A percentile compares a stretch with the other conserved stretches of the same genome.
These are phyloP conservation scores for Lasioglossum baleicum DNA, from an alignment of 1,140 invertebrate species.

Conservation along the genomic window DNA sequence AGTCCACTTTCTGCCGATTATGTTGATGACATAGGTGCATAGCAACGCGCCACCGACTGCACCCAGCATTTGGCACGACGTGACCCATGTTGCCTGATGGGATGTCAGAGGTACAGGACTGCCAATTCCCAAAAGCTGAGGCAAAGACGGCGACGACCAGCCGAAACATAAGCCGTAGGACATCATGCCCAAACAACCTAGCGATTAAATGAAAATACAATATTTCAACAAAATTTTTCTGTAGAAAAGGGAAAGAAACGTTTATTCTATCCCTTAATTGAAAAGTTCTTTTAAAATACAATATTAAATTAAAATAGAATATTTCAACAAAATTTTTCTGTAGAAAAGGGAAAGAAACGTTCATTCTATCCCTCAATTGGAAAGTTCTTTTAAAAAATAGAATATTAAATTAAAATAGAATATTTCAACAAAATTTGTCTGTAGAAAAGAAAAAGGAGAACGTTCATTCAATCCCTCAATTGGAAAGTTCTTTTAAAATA, in stretches of 20 bases:
- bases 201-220: background rate
- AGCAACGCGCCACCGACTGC: background rate
- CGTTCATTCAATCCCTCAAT: too few relatives aligned
- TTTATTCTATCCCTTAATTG: too few relatives aligned
- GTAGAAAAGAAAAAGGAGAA: too few relatives aligned
- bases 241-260: too few relatives aligned
- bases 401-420: background rate
- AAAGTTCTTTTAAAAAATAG: too few relatives aligned
- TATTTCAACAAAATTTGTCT: background rate
- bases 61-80: conserved; percentile 37
- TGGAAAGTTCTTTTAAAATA: too few relatives aligned
- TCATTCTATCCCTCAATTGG: too few relatives aligned
- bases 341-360: too few relatives aligned
- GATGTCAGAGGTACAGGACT: conserved; percentile 37
- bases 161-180: conserved; percentile 40
- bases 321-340: background rate
- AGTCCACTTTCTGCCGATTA: conserved; percentile 83
- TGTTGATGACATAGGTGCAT: conserved; percentile 33
- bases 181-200: conserved; percentile 49
- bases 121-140: conserved; percentile 16
- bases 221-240: background rate
- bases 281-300: too few relatives aligned
- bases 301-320: background rate
- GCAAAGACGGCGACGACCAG: conserved; percentile 56
- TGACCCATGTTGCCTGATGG: conserved; percentile 46